Evolutionary conservation across 2,888 invertebrate genomes (phyloP), one percentile per base, ranked within the genome.

Genomic region (Coelinius sp.): DNA sequence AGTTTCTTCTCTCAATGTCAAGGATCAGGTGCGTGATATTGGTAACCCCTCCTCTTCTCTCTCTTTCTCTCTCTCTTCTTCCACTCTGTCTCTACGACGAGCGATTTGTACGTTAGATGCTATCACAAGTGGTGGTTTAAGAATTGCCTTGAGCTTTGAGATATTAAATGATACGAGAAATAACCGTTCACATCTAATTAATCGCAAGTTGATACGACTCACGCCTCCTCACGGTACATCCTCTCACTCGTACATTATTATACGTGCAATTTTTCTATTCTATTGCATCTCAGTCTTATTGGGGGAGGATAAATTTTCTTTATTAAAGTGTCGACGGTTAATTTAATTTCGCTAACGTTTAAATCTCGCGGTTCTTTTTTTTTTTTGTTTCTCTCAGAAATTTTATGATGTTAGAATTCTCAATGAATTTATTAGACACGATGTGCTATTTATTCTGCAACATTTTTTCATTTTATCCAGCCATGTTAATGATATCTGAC

Each of bases 1-100:
- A 75, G 76, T 73, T n/a, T 75, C 72, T 70, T 75, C 68, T 56
- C 71, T 72, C 78, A 76, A 78, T 78, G 78, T 78, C 78, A 78
- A 78, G 78, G 78, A 72, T 72, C 72, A 72, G 72, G 72, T 72
- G 72, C 68, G 72, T 72, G 72, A 64, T 64, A 72, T 72, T 68
- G 67, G 68, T 68, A 38, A 35, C 22, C n/a, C 22, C 24, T 31
- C 31, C 31, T 31, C 27, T 56, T n/a, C n/a, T 27, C 25, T 56
- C 56, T 56, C 8, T 17, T 14, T 49, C 17, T 20, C n/a, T n/a
- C n/a, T n/a, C n/a, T 31, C 8, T 31, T 31, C 8, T 31, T 31
- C 31, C n/a, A n/a, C n/a, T n/a, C n/a, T n/a, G n/a, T n/a, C n/a
- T n/a, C n/a, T n/a, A n/a, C n/a, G 41, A n/a, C 41, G 41, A 41